Evolutionary conservation across 2,888 invertebrate species (phyloP).

Genomic region (Trachelus stipa): DNA sequence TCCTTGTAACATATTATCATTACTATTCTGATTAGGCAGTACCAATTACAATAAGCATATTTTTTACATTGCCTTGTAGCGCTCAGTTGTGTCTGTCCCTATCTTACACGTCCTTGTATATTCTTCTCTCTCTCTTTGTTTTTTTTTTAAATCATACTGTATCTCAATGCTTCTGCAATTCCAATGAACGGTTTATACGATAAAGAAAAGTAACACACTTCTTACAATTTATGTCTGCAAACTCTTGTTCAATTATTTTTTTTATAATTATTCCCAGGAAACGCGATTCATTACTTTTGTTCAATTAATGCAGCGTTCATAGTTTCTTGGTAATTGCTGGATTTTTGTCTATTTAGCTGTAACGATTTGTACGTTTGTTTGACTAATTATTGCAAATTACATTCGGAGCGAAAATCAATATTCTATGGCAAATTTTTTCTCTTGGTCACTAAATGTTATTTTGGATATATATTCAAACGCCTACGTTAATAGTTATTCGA

Average conservation of each 20-base stretch:
- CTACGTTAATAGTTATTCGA: background rate
- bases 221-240: background rate
- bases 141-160: background rate
- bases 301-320: background rate
- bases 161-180: background rate
- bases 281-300: background rate
- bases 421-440: background rate
- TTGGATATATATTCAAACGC: background rate
- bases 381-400: background rate
- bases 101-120: constrained; percentile 11
- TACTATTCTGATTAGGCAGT: constrained; percentile 60
- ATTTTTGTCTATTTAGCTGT: background rate
- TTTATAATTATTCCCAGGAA: background rate
- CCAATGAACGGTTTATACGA: background rate
- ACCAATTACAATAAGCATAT: constrained; percentile 64
- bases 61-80: constrained; percentile 62
- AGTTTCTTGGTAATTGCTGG: background rate
- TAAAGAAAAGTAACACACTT: background rate
- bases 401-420: background rate
- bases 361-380: background rate
- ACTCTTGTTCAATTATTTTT: background rate
- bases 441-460: background rate
- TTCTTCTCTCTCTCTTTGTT: background rate
- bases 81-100: constrained; percentile 46
- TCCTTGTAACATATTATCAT: constrained; percentile 64